Conservation (phyloP, 2,113 vertebrate genomes). For the Mustela nigripes region DNA sequence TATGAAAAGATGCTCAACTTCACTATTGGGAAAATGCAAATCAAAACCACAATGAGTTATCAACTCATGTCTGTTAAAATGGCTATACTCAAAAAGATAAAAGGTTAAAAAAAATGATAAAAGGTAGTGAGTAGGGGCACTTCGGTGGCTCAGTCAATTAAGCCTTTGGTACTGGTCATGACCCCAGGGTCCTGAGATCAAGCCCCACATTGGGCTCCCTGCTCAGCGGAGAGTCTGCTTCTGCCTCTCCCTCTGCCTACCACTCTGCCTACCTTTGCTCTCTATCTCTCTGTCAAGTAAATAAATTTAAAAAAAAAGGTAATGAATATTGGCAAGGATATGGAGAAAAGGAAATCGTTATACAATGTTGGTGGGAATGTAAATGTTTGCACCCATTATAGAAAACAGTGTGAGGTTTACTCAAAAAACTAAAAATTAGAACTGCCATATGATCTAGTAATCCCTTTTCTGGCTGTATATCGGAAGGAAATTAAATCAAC, state of each 20-base stretch:
- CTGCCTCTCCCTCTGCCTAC: too few species aligned
- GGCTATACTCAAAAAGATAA: neutral
- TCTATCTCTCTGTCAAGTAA: too few species aligned
- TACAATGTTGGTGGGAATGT: neutral
- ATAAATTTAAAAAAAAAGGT: neutral
- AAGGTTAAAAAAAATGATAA: neutral
- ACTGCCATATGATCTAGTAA: neutral
- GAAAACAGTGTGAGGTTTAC: neutral
- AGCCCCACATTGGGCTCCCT: too few species aligned
- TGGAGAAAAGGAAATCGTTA: neutral
- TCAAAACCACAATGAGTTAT: neutral
- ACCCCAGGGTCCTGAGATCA: too few species aligned
- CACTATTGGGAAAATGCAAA: neutral
- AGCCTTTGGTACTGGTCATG: too few species aligned
- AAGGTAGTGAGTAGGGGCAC: too few species aligned
- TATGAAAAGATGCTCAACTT: neutral
- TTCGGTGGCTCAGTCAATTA: too few species aligned
- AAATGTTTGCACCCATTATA: neutral
- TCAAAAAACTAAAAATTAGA: neutral
- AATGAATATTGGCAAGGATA: neutral
- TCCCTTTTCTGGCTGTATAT: neutral
- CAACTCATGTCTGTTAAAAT: neutral
- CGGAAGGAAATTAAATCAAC: neutral
- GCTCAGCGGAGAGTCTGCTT: too few species aligned
- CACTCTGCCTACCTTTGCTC: too few species aligned